Percentiles rank a stretch among this genome's conserved stretches.
Evolutionary conservation across 2,113 vertebrate genomes (phyloP).

Genomic region (Daubentonia madagascariensis): DNA sequence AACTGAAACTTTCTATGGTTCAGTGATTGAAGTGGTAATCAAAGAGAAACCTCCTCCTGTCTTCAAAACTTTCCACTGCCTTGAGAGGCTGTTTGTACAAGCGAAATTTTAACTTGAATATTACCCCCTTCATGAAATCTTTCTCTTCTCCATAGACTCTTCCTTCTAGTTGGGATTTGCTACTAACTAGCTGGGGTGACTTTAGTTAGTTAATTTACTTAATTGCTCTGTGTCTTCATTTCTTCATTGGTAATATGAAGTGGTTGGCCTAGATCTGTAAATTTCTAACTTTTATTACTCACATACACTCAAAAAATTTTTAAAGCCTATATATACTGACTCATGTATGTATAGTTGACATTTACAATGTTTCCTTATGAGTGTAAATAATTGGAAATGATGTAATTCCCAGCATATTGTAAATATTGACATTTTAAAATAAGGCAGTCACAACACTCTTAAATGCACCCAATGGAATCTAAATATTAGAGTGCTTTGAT

Average conservation of each 20-base stretch:
- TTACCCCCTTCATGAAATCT: neutral
- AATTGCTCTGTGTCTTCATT: neutral
- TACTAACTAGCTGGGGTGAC: neutral
- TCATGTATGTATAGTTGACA: neutral
- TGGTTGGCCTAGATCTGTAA: neutral
- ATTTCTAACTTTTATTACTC: neutral
- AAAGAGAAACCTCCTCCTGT: neutral
- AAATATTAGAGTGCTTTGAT: neutral
- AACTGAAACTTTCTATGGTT: neutral
- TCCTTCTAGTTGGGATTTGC: neutral
- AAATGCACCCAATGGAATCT: neutral
- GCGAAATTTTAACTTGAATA: neutral
- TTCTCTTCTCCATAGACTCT: neutral
- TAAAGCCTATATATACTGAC: neutral
- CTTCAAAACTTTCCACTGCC: neutral
- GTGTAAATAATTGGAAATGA: conserved; percentile 37
- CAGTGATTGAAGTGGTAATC: neutral
- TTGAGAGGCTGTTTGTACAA: neutral
- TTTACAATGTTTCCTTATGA: conserved; percentile 37
- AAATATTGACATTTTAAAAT: conserved; percentile 41
- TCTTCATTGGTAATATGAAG: neutral
- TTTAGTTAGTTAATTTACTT: neutral
- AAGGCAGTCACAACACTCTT: neutral
- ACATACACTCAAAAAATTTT: neutral
- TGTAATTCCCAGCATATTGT: neutral